A percentile compares a stretch with the other conserved stretches of the same genome.
Evolutionary conservation across 2,797 vertebrate genomes (phyloP).

Genomic region (Chaetodon trifasciatus): DNA sequence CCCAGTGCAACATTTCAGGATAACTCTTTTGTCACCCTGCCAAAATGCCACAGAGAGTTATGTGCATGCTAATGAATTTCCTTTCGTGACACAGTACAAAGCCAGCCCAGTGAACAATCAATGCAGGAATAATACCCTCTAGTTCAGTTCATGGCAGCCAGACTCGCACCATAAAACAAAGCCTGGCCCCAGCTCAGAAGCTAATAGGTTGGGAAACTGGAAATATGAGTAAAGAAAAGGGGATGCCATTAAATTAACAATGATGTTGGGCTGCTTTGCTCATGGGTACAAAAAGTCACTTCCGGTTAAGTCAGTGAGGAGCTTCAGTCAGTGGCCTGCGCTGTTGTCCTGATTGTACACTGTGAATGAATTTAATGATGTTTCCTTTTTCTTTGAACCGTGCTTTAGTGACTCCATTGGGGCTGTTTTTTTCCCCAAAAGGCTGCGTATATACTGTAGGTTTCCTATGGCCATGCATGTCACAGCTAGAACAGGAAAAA

Average conservation of each 20-base stretch:
- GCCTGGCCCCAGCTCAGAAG: conserved; percentile 46
- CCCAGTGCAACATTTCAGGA: conserved; percentile 62
- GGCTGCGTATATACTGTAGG: conserved; percentile 9
- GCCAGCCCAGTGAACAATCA: conserved; percentile 60
- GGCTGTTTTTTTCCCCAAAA: conserved; percentile 5
- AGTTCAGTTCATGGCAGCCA: conserved; percentile 55
- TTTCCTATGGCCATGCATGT: conserved; percentile 49
- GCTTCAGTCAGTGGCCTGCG: conserved; percentile 44
- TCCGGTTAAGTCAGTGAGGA: conserved; percentile 44
- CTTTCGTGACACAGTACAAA: conserved; percentile 61
- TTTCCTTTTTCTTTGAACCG: conserved; percentile 42
- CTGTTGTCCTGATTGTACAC: conserved; percentile 36
- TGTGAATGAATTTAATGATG: conserved; percentile 56
- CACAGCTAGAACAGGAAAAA: conserved; percentile 28
- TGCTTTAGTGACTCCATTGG: conserved; percentile 25
- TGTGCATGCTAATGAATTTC: conserved; percentile 76
- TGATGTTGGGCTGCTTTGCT: conserved; percentile 45
- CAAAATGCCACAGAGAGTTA: conserved; percentile 73
- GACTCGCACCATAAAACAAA: conserved; percentile 63
- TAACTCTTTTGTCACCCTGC: conserved; percentile 65
- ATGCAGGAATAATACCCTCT: conserved; percentile 61
- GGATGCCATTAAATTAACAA: conserved; percentile 50
- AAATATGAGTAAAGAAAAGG: conserved; percentile 53
- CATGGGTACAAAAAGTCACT: conserved; percentile 58
- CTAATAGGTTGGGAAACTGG: conserved; percentile 57